These are phyloP conservation scores for Emesis castigata DNA, from an alignment of 2,888 invertebrate species.

Conservation along the genomic window DNA sequence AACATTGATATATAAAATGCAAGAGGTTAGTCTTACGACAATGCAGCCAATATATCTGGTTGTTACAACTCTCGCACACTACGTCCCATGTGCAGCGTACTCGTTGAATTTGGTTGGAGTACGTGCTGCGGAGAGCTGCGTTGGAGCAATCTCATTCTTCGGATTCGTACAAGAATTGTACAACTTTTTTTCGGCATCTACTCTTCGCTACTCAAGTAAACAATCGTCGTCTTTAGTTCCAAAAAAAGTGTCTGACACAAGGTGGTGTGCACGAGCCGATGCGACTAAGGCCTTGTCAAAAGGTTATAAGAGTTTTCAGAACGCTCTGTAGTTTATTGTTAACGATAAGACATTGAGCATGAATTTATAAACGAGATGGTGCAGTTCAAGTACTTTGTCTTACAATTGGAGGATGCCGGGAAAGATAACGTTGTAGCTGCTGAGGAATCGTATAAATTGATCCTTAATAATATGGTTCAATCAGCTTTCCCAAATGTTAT, in stretches of 20 bases:
- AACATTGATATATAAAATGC: slow-evolving; percentile 10
- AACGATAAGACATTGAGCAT: slow-evolving; percentile 3
- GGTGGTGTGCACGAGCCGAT: slow-evolving; percentile 20
- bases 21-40: slow-evolving; percentile 5
- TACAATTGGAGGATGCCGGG: background rate
- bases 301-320: slow-evolving; percentile 20
- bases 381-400: background rate
- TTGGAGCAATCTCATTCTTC: slow-evolving; percentile 3
- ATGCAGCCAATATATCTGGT: slow-evolving; percentile 17
- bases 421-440: background rate
- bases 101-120: slow-evolving; percentile 22
- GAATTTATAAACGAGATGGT: background rate
- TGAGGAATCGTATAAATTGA: background rate
- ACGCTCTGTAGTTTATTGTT: slow-evolving; percentile 18
- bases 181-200: slow-evolving; percentile 12
- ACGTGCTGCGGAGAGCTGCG: background rate
- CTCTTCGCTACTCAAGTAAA: slow-evolving; percentile 18
- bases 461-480: background rate
- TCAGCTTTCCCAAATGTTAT: no score
- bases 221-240: slow-evolving; percentile 17
- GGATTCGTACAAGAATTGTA: slow-evolving; percentile 6
- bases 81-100: background rate
- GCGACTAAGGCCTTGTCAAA: slow-evolving; percentile 14
- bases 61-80: slow-evolving; percentile 11
- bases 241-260: slow-evolving; percentile 16